Conservation (phyloP, 2,113 vertebrate species). For the Solea senegalensis region DNA sequence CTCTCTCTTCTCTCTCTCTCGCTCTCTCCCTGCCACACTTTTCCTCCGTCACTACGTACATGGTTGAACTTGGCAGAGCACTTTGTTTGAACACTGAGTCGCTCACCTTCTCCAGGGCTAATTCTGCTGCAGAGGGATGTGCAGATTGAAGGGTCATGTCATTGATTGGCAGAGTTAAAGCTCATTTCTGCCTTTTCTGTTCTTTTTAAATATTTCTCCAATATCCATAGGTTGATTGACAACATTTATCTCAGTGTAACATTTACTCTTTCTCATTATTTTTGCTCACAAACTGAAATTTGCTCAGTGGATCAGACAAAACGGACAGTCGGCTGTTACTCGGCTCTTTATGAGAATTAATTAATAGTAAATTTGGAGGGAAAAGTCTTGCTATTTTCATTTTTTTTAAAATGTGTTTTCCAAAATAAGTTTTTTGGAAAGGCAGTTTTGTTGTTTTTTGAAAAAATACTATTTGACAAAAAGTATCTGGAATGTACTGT, state of each 20-base stretch:
- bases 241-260: background rate
- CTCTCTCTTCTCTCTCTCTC: slow-evolving; percentile 30
- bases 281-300: background rate
- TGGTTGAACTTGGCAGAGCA: slow-evolving; percentile 74
- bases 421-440: no score
- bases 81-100: slow-evolving; percentile 81
- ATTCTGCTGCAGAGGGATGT: slow-evolving; percentile 50
- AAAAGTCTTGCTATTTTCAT: no score
- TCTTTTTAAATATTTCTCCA: no score
- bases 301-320: no score
- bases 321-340: no score
- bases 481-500: no score
- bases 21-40: slow-evolving; percentile 44
- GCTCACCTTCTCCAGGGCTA: slow-evolving; percentile 65
- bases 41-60: slow-evolving; percentile 65
- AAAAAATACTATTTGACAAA: no score
- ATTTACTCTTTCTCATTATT: background rate
- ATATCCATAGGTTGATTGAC: background rate
- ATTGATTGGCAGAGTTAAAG: slow-evolving; percentile 62
- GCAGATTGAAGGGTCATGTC: no score
- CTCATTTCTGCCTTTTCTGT: slow-evolving; percentile 15
- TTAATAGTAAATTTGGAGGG: no score
- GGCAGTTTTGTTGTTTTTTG: no score
- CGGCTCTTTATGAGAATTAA: no score
- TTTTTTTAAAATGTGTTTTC: no score